phyloP scores from a whole-genome alignment of 2,113 vertebrate genomes.

The Illadopsis cleaveri region DNA sequence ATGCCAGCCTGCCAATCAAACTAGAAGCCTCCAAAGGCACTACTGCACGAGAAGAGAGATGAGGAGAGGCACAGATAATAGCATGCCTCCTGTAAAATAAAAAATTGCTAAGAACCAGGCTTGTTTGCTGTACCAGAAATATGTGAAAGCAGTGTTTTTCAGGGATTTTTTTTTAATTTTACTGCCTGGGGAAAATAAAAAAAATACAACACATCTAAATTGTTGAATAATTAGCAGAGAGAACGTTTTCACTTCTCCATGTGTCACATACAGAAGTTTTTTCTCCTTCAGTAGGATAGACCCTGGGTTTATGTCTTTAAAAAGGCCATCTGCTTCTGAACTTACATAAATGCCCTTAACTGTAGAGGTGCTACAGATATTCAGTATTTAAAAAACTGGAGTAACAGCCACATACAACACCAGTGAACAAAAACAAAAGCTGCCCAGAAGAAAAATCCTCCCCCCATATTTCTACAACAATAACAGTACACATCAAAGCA shows the following conservation, averaged over 20 bases:
- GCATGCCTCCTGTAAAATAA: neutral
- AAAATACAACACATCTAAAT: conserved; percentile 22
- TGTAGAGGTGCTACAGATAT: neutral
- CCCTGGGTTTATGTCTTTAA: neutral
- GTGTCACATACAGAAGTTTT: neutral
- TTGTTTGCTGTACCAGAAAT: neutral
- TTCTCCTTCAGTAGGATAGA: neutral
- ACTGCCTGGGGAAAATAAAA: conserved; percentile 36
- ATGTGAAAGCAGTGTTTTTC: conserved; percentile 22
- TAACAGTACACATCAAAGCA: neutral
- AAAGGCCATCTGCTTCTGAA: conserved; percentile 7
- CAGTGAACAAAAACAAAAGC: neutral
- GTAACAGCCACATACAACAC: neutral
- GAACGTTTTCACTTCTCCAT: neutral
- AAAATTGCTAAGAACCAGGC: neutral
- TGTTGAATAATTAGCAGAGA: conserved; percentile 27
- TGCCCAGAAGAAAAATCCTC: neutral
- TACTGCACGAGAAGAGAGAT: neutral
- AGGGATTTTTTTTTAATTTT: conserved; percentile 48
- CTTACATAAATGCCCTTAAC: neutral
- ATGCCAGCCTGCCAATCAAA: conserved; percentile 12
- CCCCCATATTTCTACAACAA: neutral
- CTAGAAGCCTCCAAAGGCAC: neutral
- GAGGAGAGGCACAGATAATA: neutral
- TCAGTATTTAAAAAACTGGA: neutral